Conservation (phyloP, 2,113 vertebrate species). For the Ornithorhynchus anatinus region DNA sequence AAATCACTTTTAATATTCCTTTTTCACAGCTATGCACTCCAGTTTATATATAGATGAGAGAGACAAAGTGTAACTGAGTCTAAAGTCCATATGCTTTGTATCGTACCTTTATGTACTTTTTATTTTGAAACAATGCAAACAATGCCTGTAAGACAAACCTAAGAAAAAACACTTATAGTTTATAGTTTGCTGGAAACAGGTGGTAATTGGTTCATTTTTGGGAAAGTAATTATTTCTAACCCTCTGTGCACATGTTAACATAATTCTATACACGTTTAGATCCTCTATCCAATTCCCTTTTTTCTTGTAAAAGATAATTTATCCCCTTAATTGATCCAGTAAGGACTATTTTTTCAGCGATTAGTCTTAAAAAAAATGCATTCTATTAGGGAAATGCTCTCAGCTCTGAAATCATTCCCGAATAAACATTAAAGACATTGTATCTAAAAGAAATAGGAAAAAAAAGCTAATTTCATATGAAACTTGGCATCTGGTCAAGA, state of each 20-base stretch:
- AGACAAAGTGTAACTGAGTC: not conserved
- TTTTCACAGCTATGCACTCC: slow-evolving; percentile 5
- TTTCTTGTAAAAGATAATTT: too few relatives aligned
- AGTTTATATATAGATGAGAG: not conserved
- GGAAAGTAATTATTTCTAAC: slow-evolving; percentile 73
- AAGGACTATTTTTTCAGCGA: not conserved
- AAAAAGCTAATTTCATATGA: not conserved
- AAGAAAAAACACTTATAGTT: slow-evolving; percentile 71
- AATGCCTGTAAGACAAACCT: slow-evolving; percentile 54
- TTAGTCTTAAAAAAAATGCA: too few relatives aligned
- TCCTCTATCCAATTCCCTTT: too few relatives aligned
- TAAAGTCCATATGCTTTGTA: slow-evolving; percentile 9
- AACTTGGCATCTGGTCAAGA: not conserved
- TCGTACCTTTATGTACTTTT: slow-evolving; percentile 34
- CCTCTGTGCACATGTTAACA: slow-evolving; percentile 64
- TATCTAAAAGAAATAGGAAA: not conserved
- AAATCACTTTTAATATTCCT: not conserved
- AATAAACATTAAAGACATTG: not conserved
- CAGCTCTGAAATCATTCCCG: not conserved
- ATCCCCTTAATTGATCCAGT: too few relatives aligned
- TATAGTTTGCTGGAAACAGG: slow-evolving; percentile 66
- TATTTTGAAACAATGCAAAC: slow-evolving; percentile 60
- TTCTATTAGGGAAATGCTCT: not conserved
- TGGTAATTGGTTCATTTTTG: slow-evolving; percentile 73
- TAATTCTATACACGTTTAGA: too few relatives aligned